A percentile compares a stretch with the other conserved stretches of the same genome.
Evolutionary conservation across 2,113 vertebrate species (phyloP).

Genomic region (Piaya cayana): DNA sequence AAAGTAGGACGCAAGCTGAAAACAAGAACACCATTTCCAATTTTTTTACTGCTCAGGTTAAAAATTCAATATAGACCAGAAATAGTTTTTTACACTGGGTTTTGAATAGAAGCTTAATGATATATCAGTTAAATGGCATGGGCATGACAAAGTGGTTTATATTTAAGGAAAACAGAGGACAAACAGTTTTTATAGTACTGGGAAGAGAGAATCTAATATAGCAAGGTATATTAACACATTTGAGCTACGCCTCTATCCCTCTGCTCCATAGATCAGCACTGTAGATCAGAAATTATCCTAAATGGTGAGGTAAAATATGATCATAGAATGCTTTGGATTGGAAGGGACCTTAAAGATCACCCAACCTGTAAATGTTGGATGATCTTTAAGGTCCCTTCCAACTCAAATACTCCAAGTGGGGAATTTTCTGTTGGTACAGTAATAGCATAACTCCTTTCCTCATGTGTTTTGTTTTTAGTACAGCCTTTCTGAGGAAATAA

Average conservation of each 20-base stretch:
- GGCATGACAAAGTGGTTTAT: not conserved
- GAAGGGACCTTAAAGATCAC: no score
- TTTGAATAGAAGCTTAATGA: not conserved
- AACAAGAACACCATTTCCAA: not conserved
- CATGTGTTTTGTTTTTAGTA: not conserved
- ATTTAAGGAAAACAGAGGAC: not conserved
- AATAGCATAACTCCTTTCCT: not conserved
- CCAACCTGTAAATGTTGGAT: no score
- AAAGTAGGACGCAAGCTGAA: not conserved
- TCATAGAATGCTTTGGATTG: no score
- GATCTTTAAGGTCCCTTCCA: no score
- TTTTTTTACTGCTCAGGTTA: not conserved
- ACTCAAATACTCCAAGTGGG: not conserved
- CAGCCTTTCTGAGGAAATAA: not conserved
- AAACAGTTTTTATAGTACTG: not conserved
- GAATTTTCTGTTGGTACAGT: not conserved
- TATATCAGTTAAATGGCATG: not conserved
- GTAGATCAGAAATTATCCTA: not conserved
- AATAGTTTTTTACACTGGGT: not conserved
- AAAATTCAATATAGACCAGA: not conserved
- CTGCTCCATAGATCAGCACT: not conserved
- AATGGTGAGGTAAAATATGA: not conserved
- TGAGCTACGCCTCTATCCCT: fast-evolving
- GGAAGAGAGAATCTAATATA: not conserved
- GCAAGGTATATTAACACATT: not conserved